phyloP scores from a whole-genome alignment of 2,113 vertebrate species.

The Microcebus murinus region DNA sequence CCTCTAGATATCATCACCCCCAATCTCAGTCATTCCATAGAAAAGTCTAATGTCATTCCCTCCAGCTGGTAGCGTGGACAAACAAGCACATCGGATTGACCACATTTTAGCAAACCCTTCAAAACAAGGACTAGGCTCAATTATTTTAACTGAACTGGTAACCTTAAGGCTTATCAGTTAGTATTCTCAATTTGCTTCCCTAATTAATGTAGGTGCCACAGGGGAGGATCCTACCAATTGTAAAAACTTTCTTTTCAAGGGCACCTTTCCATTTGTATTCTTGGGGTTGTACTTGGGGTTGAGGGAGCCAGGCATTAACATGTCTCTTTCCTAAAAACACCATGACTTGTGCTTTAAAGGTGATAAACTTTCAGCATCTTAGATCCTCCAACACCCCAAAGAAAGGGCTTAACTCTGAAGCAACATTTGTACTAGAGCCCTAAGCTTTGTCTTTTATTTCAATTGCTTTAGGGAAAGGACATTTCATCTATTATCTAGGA shows the following conservation, averaged over 20 bases:
- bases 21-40: background rate
- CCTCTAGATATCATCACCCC: background rate
- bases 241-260: background rate
- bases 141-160: background rate
- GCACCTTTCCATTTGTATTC: background rate
- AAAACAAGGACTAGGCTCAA: background rate
- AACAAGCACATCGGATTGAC: background rate
- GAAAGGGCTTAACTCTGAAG: background rate
- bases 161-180: background rate
- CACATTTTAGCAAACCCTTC: background rate
- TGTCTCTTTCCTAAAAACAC: background rate
- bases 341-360: background rate
- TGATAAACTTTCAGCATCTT: background rate
- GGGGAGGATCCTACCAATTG: too few relatives aligned
- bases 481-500: background rate
- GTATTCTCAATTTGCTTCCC: background rate
- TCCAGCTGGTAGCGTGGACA: background rate
- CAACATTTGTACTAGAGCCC: background rate
- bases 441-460: background rate
- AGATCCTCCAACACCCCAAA: background rate
- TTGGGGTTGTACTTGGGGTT: background rate
- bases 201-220: background rate
- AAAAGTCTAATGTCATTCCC: background rate
- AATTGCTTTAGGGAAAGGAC: background rate
- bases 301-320: background rate